Base-by-base conservation (phyloP, 2,113 vertebrate species). In the Syngnathus typhle region DNA sequence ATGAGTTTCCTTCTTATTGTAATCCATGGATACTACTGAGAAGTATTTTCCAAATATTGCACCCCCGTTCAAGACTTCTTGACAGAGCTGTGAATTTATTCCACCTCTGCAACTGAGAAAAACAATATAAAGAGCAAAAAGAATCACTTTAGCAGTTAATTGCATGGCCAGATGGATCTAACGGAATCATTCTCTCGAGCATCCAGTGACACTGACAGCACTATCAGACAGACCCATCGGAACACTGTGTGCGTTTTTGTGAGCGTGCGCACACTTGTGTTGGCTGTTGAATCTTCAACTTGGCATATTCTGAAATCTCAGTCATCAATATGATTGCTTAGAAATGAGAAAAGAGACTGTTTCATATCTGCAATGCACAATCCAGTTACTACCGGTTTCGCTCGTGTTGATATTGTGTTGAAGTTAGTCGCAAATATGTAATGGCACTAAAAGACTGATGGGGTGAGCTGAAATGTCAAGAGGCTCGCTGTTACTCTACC, bases 171-270 rank as follows among this genome's bases (percentile, higher is more conserved):
- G 89, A 89, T 91, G 86, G 85, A 91, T 90, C 84, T 68, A 54
- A 91, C 49, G 83, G 80, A 89, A 75, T 80, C 72, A 75, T 69
- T 87, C 84, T 85, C 55, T 74, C 52, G 15, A 85, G 81, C 84
- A 84, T 74, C 41, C 65, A 79, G 76, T 77, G 65, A 85, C 80
- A 82, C 72, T 81, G 82, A 88, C 84, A 89, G 61, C 62, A 56
- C 84, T 84, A 76, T 69, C 81, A 85, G 76, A 82, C 76, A 88
- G 92, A 88, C 77, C 87, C 85, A 88, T 78, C 75, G 74, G 87
- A 75, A 74, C 68, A 67, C 66, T 39, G 56, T 70, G 62, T 55
- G 67, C 37, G 60, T 41, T 32, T 67, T n/a, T 56, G 68, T 13
- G 11, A 11, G 41, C 60, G 59, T 63, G 66, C 21, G 43, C 39